phyloP scores from a whole-genome alignment of 2,888 invertebrate genomes.

The Micoletzkya japonica region DNA sequence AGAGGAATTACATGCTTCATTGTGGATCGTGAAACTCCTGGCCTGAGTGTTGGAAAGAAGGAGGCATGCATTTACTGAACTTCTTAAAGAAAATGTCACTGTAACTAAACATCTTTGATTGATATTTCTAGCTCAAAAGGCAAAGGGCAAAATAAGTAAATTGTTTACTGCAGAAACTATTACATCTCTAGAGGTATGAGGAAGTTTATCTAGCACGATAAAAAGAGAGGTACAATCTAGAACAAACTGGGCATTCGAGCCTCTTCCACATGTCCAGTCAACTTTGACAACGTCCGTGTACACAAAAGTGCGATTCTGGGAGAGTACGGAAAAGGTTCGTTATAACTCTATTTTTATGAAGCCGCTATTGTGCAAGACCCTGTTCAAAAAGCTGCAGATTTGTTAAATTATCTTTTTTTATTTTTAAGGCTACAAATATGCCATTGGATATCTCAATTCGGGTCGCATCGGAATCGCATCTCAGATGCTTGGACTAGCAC shows the following conservation, averaged over 20 bases:
- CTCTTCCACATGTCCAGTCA: slow-evolving; percentile 89
- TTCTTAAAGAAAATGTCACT: no score
- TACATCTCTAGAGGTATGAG: no score
- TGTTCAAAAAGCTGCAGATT: no score
- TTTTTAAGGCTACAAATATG: slow-evolving; percentile 93
- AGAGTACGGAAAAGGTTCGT: slow-evolving; percentile 61
- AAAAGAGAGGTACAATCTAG: slow-evolving; percentile 65
- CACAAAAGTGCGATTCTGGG: slow-evolving; percentile 55
- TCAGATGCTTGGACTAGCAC: slow-evolving; percentile 84
- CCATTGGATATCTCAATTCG: slow-evolving; percentile 90
- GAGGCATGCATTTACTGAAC: no score
- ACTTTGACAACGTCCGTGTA: slow-evolving; percentile 88
- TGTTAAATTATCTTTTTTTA: no score
- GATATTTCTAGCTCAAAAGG: no score
- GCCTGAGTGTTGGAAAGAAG: slow-evolving; percentile 80
- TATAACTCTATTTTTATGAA: no score
- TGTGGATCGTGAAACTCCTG: slow-evolving; percentile 82
- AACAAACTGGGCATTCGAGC: slow-evolving; percentile 76
- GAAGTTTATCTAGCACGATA: no score
- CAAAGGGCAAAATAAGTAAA: no score
- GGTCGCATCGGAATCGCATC: slow-evolving; percentile 73
- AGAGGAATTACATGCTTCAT: slow-evolving; percentile 89
- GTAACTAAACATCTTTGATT: no score
- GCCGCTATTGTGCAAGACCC: no score
- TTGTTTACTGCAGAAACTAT: no score